Percentiles rank a stretch among this genome's conserved stretches.
Evolutionary conservation across 1,140 invertebrate species (phyloP).

Genomic region (Leptonema lineaticorne): DNA sequence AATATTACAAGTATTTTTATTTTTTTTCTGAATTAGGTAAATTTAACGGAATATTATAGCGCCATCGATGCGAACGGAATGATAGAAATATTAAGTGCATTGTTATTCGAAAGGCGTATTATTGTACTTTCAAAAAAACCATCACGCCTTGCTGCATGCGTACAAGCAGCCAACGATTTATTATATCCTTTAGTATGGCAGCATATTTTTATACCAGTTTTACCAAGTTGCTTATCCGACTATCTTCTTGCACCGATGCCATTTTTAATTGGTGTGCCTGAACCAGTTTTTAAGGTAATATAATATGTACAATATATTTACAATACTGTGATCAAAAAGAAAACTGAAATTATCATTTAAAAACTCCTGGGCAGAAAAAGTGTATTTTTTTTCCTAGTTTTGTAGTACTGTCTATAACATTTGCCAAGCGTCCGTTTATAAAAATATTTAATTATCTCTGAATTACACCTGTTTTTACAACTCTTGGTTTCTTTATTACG

Average conservation of each 20-base stretch:
- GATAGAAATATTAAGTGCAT: conserved; percentile 91
- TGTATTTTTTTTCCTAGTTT: too few species aligned
- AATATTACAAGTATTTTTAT: too few species aligned
- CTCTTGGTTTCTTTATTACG: too few species aligned
- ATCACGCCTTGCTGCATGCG: conserved; percentile 85
- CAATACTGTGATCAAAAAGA: too few species aligned
- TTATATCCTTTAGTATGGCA: conserved; percentile 98
- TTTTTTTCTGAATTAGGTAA: too few species aligned
- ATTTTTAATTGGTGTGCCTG: conserved; percentile 90
- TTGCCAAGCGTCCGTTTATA: too few species aligned
- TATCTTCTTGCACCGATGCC: conserved; percentile 94
- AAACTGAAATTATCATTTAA: too few species aligned
- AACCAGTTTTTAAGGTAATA: conserved; percentile 75
- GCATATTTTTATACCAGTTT: conserved; percentile 93
- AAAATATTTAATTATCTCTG: too few species aligned
- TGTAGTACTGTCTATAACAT: too few species aligned
- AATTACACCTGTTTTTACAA: too few species aligned
- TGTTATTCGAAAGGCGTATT: conserved; percentile 90
- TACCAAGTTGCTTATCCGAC: conserved; percentile 84
- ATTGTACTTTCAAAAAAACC: conserved; percentile 86
- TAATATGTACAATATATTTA: too few species aligned
- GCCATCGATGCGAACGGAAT: conserved; percentile 89
- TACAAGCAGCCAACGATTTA: conserved; percentile 90
- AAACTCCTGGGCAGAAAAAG: too few species aligned
- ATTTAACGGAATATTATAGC: conserved; percentile 94